Conservation (phyloP, 1,140 invertebrate species). For the Leptopilina boulardi region DNA sequence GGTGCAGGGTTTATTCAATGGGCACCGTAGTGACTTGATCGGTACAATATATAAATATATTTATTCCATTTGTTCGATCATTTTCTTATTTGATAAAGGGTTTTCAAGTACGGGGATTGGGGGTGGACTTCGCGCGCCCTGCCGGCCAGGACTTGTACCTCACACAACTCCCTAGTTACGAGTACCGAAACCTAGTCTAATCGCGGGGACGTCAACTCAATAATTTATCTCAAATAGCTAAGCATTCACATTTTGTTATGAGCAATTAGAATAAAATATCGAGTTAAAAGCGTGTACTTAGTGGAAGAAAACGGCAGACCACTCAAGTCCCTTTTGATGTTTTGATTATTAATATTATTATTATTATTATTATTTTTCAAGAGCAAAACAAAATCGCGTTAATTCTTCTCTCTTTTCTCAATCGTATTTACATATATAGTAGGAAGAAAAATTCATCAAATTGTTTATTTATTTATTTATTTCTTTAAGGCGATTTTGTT, state of each 20-base stretch:
- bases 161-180: slow-evolving; percentile 78
- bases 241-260: neutral
- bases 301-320: slow-evolving; percentile 22
- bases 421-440: neutral
- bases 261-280: slow-evolving; percentile 19
- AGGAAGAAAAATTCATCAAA: neutral
- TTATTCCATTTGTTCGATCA: neutral
- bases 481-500: slow-evolving; percentile 2
- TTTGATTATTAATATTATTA: too few relatives aligned
- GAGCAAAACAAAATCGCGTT: neutral
- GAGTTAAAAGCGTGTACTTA: slow-evolving; percentile 26
- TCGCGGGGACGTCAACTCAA: neutral
- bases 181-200: slow-evolving; percentile 75
- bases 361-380: neutral
- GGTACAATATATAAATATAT: neutral
- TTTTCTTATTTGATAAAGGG: slow-evolving; percentile 53
- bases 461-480: neutral
- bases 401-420: neutral
- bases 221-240: neutral
- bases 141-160: slow-evolving; percentile 77
- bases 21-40: slow-evolving; percentile 9
- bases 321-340: slow-evolving; percentile 48
- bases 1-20: slow-evolving; percentile 22
- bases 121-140: slow-evolving; percentile 75
- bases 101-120: slow-evolving; percentile 73